Evolutionary conservation across 2,797 vertebrate species (phyloP).

Genomic region (Columba guinea): DNA sequence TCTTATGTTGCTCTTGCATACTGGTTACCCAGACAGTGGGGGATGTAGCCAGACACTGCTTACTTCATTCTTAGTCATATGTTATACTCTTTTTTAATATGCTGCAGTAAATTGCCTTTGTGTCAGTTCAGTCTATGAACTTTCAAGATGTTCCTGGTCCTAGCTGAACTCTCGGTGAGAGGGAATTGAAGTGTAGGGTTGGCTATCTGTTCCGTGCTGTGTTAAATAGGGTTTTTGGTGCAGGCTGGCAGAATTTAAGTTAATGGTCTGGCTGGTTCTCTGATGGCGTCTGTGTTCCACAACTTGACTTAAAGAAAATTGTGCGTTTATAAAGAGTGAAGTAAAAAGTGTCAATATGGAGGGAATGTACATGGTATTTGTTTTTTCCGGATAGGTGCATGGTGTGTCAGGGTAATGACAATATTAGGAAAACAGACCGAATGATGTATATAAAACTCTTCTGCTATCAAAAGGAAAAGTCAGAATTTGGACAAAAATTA

Average conservation of each 20-base stretch:
- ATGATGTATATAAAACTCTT: not conserved
- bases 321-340: not conserved
- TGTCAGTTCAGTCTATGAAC: not conserved
- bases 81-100: not conserved
- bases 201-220: not conserved
- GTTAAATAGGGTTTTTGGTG: not conserved
- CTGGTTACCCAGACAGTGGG: slow-evolving; percentile 12
- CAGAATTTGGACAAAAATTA: not conserved
- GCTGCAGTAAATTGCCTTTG: slow-evolving; percentile 47
- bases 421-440: not conserved
- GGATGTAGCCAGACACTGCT: slow-evolving; percentile 28
- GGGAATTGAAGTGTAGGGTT: not conserved
- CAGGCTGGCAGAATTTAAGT: not conserved
- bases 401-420: not conserved
- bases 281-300: not conserved
- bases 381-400: not conserved
- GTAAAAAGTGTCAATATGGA: not conserved
- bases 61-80: slow-evolving; percentile 59
- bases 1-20: not conserved
- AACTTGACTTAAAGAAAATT: not conserved
- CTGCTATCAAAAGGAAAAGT: not conserved
- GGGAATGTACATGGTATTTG: not conserved
- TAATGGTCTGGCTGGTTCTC: not conserved
- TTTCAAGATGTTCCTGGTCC: slow-evolving; percentile 20
- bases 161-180: not conserved